Evolutionary conservation across 2,113 vertebrate genomes (phyloP).

Genomic region (Sinosuthora webbiana): DNA sequence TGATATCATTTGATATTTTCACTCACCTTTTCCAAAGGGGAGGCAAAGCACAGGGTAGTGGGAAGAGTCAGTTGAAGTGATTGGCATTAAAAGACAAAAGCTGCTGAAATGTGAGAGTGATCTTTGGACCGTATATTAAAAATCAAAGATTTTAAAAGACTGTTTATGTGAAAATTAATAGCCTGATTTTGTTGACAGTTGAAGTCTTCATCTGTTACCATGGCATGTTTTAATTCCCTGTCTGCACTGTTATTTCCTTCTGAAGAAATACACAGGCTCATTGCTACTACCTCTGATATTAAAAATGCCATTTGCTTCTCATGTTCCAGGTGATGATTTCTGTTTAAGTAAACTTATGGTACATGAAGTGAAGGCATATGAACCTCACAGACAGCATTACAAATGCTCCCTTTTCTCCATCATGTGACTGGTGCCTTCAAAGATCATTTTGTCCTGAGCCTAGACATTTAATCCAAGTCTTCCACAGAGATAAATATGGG

Average conservation of each 20-base stretch:
- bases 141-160: slow-evolving; percentile 19
- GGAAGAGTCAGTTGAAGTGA: slow-evolving; percentile 15
- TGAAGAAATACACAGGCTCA: slow-evolving; percentile 1
- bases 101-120: slow-evolving; percentile 40
- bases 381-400: not conserved
- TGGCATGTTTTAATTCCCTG: slow-evolving; percentile 51
- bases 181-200: slow-evolving; percentile 53
- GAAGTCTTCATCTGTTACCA: slow-evolving; percentile 55
- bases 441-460: not conserved
- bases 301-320: slow-evolving; percentile 12
- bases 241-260: slow-evolving; percentile 21
- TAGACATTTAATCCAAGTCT: not conserved
- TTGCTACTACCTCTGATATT: not conserved
- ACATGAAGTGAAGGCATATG: not conserved
- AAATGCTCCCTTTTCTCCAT: slow-evolving; percentile 10
- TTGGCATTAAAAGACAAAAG: slow-evolving; percentile 50
- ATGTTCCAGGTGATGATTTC: not conserved
- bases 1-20: slow-evolving; percentile 40
- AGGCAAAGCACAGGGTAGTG: not conserved
- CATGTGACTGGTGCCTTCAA: not conserved
- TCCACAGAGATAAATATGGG: not conserved
- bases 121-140: slow-evolving; percentile 52
- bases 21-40: slow-evolving; percentile 35
- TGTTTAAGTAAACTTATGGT: slow-evolving; percentile 4
- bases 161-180: slow-evolving; percentile 53